Evolutionary conservation across 2,797 vertebrate genomes (phyloP).

Genomic region (Australoheros facetus): DNA sequence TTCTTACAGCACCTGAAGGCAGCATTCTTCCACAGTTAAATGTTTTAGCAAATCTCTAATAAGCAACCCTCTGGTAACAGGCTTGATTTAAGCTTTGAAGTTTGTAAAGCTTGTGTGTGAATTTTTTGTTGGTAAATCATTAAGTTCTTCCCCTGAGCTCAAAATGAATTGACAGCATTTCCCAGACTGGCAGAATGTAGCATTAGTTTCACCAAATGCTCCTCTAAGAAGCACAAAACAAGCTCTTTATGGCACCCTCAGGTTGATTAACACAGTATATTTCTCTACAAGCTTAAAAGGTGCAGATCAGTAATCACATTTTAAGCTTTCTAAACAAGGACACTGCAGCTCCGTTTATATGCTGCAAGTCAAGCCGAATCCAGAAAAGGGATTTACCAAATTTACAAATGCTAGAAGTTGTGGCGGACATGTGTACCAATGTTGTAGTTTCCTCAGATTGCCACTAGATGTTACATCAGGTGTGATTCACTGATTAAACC

Average conservation of each 20-base stretch:
- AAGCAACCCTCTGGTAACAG: background rate
- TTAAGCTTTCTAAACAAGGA: constrained; percentile 18
- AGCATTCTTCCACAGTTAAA: background rate
- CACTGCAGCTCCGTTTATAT: background rate
- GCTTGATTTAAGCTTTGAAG: background rate
- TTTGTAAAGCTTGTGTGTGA: background rate
- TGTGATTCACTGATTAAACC: background rate
- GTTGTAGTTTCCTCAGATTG: background rate
- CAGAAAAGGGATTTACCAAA: constrained; percentile 1
- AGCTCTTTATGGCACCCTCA: background rate
- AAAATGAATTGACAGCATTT: constrained; percentile 2
- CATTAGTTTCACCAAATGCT: constrained; percentile 24
- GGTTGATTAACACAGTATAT: constrained; percentile 21
- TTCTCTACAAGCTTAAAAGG: constrained; percentile 6
- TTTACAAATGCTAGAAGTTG: background rate
- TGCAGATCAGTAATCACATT: constrained; percentile 31
- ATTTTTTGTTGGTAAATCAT: constrained; percentile 14
- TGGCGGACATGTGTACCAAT: background rate
- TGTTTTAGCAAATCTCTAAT: background rate
- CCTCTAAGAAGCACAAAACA: background rate
- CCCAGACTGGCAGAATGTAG: constrained; percentile 1
- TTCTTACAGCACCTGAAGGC: background rate
- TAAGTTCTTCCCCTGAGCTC: background rate
- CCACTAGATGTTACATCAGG: background rate
- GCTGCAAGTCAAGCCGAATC: background rate